phyloP scores from a whole-genome alignment of 2,888 invertebrate species.

The Diarsia mendica region DNA sequence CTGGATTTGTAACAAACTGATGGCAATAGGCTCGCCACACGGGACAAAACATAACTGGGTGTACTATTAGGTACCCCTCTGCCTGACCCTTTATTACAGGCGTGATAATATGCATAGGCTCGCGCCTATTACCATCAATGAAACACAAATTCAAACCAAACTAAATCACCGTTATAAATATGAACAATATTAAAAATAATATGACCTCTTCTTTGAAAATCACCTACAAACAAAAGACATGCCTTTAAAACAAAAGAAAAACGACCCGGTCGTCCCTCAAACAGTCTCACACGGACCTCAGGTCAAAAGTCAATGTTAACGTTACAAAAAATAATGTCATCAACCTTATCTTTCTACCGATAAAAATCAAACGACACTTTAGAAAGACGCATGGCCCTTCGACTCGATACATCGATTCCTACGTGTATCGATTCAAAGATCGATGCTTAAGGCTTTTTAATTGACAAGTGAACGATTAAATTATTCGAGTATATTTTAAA shows the following conservation, averaged over 20 bases:
- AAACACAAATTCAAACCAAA: too few species aligned
- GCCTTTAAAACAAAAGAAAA: conserved; percentile 38
- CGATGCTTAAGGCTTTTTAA: conserved; percentile 79
- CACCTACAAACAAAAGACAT: conserved; percentile 10
- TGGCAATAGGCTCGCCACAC: too few species aligned
- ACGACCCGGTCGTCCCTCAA: conserved; percentile 40
- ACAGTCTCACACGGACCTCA: conserved; percentile 53
- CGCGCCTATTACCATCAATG: too few species aligned
- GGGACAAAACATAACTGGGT: too few species aligned
- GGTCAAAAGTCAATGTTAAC: conserved; percentile 72
- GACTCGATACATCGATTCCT: conserved; percentile 78
- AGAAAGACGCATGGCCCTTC: conserved; percentile 80
- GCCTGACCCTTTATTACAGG: too few species aligned
- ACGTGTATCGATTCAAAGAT: conserved; percentile 78
- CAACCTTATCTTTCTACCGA: conserved; percentile 75
- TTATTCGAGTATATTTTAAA: conserved; percentile 62
- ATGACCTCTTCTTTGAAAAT: not conserved
- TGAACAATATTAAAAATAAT: not conserved
- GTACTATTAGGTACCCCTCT: too few species aligned
- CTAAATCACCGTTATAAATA: not conserved
- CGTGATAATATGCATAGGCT: too few species aligned
- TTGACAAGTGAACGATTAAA: conserved; percentile 76
- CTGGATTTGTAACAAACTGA: too few species aligned
- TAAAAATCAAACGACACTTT: conserved; percentile 82
- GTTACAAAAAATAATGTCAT: conserved; percentile 75